Evolutionary conservation across 2,888 invertebrate genomes (phyloP).

Genomic region (Drosophila pseudotalamancana): DNA sequence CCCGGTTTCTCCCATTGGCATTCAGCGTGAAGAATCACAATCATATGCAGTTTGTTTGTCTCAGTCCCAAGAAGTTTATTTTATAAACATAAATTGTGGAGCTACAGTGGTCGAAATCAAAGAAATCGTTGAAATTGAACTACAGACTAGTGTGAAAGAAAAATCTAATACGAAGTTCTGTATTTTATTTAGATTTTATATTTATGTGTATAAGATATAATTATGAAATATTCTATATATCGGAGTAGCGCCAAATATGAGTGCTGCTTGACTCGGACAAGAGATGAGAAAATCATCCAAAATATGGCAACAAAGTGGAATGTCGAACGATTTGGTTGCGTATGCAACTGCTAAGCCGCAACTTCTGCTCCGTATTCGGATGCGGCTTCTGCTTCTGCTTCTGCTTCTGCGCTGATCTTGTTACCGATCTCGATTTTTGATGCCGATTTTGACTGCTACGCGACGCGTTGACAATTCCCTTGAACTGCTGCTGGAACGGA

Average conservation of each 20-base stretch:
- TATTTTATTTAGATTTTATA: too few species aligned
- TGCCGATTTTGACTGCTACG: slow-evolving; percentile 79
- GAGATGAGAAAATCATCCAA: not conserved
- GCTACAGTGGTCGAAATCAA: slow-evolving; percentile 45
- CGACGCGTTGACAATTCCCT: slow-evolving; percentile 80
- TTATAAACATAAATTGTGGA: slow-evolving; percentile 25
- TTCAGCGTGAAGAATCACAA: slow-evolving; percentile 65
- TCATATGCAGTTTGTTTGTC: slow-evolving; percentile 59
- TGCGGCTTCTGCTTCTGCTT: slow-evolving; percentile 49
- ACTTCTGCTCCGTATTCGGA: slow-evolving; percentile 35
- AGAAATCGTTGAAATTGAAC: not conserved
- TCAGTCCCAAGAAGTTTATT: slow-evolving; percentile 9
- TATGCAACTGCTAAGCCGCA: slow-evolving; percentile 34
- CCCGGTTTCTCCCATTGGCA: slow-evolving; percentile 44
- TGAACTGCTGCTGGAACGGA: slow-evolving; percentile 63
- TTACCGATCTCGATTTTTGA: slow-evolving; percentile 81
- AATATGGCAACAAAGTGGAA: slow-evolving; percentile 39
- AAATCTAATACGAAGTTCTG: too few species aligned
- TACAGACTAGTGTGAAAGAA: not conserved
- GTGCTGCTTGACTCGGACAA: slow-evolving; percentile 45
- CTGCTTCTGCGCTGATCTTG: too few species aligned
- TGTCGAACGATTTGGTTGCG: slow-evolving; percentile 48
- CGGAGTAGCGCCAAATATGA: slow-evolving; percentile 59
- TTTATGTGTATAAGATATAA: too few species aligned
- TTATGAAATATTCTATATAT: too few species aligned